A percentile compares a stretch with the other conserved stretches of the same genome.
Evolutionary conservation across 2,797 vertebrate genomes (phyloP).

Genomic region (Sciaenops ocellatus): DNA sequence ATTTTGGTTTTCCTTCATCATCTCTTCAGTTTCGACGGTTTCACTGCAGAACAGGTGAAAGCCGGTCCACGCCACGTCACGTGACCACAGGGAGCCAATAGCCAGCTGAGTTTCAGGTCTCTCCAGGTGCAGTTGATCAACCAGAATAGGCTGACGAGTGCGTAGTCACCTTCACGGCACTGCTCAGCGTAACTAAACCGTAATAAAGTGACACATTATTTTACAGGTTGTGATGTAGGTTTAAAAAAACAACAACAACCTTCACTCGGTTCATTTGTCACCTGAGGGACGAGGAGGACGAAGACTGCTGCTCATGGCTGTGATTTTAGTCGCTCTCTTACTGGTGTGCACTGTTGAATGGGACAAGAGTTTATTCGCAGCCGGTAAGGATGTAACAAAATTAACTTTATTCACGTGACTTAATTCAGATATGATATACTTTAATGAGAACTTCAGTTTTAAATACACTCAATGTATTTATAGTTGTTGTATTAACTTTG

Average conservation of each 20-base stretch:
- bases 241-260: accelerated
- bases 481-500: background rate
- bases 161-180: background rate
- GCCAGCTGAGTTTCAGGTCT: slow-evolving; percentile 19
- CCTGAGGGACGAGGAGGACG: slow-evolving; percentile 23
- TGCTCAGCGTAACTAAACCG: background rate
- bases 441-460: background rate
- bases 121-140: slow-evolving; percentile 61
- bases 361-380: slow-evolving; percentile 41
- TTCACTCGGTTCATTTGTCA: background rate
- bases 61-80: slow-evolving; percentile 32
- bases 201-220: background rate
- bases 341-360: slow-evolving; percentile 48
- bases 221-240: slow-evolving; percentile 29
- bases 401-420: background rate
- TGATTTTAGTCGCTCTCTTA: slow-evolving; percentile 49
- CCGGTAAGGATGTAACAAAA: slow-evolving; percentile 64
- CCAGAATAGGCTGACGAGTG: slow-evolving; percentile 17
- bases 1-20: background rate
- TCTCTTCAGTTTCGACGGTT: background rate
- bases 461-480: accelerated
- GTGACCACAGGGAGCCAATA: slow-evolving; percentile 68
- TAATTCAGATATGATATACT: too few relatives aligned
- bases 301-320: slow-evolving; percentile 61
- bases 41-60: slow-evolving; percentile 37